Evolutionary conservation across 2,888 invertebrate genomes (phyloP), one percentile per base, ranked within the genome.

Genomic region (Pseudococcus viburni): DNA sequence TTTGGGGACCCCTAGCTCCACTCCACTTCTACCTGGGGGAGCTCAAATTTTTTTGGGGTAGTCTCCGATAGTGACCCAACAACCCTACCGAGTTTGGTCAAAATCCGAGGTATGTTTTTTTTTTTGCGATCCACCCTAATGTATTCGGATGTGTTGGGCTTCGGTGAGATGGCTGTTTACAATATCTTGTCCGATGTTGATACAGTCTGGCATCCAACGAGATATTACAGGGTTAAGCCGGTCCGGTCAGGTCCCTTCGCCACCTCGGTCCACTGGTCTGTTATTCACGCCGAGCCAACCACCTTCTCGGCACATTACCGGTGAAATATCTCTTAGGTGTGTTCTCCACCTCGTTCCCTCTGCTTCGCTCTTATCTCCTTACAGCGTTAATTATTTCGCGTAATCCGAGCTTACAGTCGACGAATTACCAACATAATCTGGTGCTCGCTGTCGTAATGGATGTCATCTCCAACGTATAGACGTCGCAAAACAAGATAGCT

Each of bases 381-480:
- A 42, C 46, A 17, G 80, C 46, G 80, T 80, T 80, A 80, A 80
- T 80, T 80, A 80, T 80, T 80, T 80, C 42, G 42, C 80, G 80
- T 80, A 80, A 80, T 39, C 80, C 46, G 80, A 80, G 80, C 39
- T 80, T 80, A 80, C 80, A 73, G 80, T 19, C 80, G 46, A 80
- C 80, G 80, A 80, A 80, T 80, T 80, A 80, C 42, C 80, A 22
- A 73, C 68, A 42, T 80, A 80, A 80, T 80, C 80, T 42, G 80
- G 19, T 42, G 42, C 33, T 73, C 68, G 68, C 3, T 73, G 68
- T 26, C 68, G 68, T 73, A 73, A 73, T 73, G 33, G 68, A 73
- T 73, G 22, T 73, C 68, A 73, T 33, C 26, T 26, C 33, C 6
- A 33, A 33, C 1, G 26, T 33, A 33, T 11, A 26, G 22, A 26